Evolutionary conservation across 1,140 invertebrate genomes (phyloP), one percentile per base, ranked within the genome.

Genomic region (Drosophila subobscura): DNA sequence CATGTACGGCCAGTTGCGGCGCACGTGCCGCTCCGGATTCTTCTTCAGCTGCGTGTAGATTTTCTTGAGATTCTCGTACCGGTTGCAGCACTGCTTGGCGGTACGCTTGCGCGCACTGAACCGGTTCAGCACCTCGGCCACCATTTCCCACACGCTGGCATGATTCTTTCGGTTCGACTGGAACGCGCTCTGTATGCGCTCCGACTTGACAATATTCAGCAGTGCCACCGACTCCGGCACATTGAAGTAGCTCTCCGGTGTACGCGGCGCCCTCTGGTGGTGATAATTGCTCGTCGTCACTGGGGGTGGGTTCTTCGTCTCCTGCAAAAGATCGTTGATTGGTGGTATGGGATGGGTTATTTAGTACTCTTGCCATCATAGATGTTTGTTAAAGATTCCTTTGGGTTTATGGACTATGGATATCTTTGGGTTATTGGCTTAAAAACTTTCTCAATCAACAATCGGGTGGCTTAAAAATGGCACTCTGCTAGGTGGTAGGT

Each of bases 71-170:
- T 91, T 91, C 73, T 91, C 90, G 57, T 91, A 91, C 2, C 90
- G 90, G 72, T 91, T 91, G 55, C 90, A 91, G 6, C 90, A 91
- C 51, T 91, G 90, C 22, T 91, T 91, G 7, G 90, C 90, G 3
- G 88, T 91, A 0, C 90, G 71, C 45, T 91, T 91, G 0, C 90
- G 59, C 0, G 84, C 63, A 27, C 90, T 91, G 55, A 84, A 91
- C 1, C 90, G 89, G 44, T 91, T 91, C 5, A 91, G 67, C n/a
- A 91, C 89, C 65, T 90, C 88, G 49, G 90, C 90, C 4, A 91
- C 90, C 90, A 91, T 91, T 47, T 91, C 90, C 90, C 90, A 91
- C 0, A 91, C 90, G 49, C 90, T 91, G 46, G 90, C 90, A 71
- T 91, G 90, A 47, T 91, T 91, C 70, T 91, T 91, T 2, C 90